Percentiles rank a stretch among this genome's conserved stretches.
These are phyloP conservation scores for Drosophila bunnanda DNA, from an alignment of 2,888 invertebrate genomes.

Conservation along the genomic window DNA sequence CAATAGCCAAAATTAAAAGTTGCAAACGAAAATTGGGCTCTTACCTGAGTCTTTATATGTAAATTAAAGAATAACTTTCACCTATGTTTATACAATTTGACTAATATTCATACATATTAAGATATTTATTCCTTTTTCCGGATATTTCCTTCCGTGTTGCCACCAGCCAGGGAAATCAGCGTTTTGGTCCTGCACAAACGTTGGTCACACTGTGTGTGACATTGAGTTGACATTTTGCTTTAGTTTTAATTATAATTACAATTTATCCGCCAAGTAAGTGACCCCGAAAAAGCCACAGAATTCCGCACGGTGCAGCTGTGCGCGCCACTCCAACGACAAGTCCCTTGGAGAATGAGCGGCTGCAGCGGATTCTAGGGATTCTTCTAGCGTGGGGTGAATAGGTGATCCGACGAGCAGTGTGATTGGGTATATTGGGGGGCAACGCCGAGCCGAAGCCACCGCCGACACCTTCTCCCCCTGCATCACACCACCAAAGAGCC, in stretches of 20 bases:
- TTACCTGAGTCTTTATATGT: no score
- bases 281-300: conserved; percentile 19
- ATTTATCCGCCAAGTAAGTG: conserved; percentile 46
- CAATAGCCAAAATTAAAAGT: no score
- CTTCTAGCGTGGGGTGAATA: conserved; percentile 17
- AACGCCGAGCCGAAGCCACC: conserved; percentile 6
- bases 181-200: neutral
- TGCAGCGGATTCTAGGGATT: conserved; percentile 48
- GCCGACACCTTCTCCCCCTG: conserved; percentile 12
- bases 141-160: no score
- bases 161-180: neutral
- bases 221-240: conserved; percentile 83
- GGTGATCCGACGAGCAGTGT: conserved; percentile 17
- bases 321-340: conserved; percentile 1
- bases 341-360: conserved; percentile 46
- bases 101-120: no score
- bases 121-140: neutral
- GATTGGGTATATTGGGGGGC: conserved; percentile 7
- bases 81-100: no score
- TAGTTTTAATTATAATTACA: conserved; percentile 52
- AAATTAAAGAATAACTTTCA: no score
- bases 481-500: conserved; percentile 1
- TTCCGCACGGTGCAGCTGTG: conserved; percentile 10
- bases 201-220: conserved; percentile 75
- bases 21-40: no score